phyloP scores from a whole-genome alignment of 2,113 vertebrate species.

The Neodontobutis hainanensis region DNA sequence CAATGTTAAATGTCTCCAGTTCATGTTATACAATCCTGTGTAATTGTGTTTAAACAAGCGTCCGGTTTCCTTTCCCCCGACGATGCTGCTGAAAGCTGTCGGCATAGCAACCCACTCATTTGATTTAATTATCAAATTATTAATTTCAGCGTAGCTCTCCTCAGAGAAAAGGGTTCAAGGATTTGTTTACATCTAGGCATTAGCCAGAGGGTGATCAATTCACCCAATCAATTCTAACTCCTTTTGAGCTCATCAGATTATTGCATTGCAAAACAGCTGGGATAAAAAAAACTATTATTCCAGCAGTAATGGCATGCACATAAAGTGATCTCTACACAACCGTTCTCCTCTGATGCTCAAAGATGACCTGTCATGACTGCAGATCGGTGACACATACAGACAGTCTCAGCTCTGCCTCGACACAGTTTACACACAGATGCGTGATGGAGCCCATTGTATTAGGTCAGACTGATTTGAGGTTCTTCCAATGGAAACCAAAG shows the following conservation, averaged over 20 bases:
- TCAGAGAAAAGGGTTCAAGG: slow-evolving; percentile 20
- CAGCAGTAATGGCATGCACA: slow-evolving; percentile 45
- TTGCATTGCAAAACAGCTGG: slow-evolving; percentile 50
- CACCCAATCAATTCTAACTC: slow-evolving; percentile 54
- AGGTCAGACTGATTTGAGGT: too few relatives aligned
- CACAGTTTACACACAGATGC: not conserved
- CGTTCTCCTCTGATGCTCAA: slow-evolving; percentile 32
- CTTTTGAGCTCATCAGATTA: slow-evolving; percentile 60
- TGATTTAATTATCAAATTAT: slow-evolving; percentile 44
- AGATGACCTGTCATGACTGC: slow-evolving; percentile 4
- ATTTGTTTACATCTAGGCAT: slow-evolving; percentile 54
- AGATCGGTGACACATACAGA: not conserved
- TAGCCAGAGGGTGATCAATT: slow-evolving; percentile 57
- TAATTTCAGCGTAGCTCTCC: slow-evolving; percentile 26
- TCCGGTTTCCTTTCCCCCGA: not conserved
- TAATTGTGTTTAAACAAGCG: too few relatives aligned
- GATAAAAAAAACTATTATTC: slow-evolving; percentile 43
- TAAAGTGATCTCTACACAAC: slow-evolving; percentile 44
- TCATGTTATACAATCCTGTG: too few relatives aligned
- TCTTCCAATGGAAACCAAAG: too few relatives aligned
- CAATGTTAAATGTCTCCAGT: too few relatives aligned
- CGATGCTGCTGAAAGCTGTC: not conserved
- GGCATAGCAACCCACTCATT: slow-evolving; percentile 35
- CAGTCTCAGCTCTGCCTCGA: not conserved
- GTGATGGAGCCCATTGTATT: not conserved